A percentile compares a stretch with the other conserved stretches of the same genome.
phyloP scores from a whole-genome alignment of 1,140 invertebrate species.

The Drosophila truncata region DNA sequence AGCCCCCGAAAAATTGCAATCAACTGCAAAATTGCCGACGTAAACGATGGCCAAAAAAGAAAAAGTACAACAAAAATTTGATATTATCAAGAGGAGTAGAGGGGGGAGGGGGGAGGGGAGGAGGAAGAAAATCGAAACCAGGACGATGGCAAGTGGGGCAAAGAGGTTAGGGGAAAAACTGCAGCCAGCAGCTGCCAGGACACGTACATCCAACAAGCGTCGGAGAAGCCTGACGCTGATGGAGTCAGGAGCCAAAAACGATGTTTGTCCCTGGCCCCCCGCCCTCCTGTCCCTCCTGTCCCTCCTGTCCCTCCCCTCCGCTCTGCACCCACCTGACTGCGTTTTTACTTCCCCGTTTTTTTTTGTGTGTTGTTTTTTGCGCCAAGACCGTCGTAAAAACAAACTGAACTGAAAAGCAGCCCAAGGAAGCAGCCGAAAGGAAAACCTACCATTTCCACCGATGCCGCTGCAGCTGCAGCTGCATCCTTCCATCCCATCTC shows the following conservation, averaged over 20 bases:
- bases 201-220: slow-evolving; percentile 73
- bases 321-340: slow-evolving; percentile 32
- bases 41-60: slow-evolving; percentile 72
- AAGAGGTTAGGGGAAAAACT: slow-evolving; percentile 30
- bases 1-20: slow-evolving; percentile 83
- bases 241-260: slow-evolving; percentile 63
- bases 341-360: slow-evolving; percentile 24
- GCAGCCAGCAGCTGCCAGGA: slow-evolving; percentile 78
- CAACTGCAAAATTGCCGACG: slow-evolving; percentile 85
- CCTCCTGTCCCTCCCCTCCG: background rate
- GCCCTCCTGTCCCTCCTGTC: background rate
- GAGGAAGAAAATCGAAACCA: slow-evolving; percentile 32
- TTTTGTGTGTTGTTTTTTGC: slow-evolving; percentile 49
- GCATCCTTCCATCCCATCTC: slow-evolving; percentile 4
- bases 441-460: slow-evolving; percentile 5
- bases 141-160: background rate
- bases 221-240: slow-evolving; percentile 54
- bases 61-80: slow-evolving; percentile 33
- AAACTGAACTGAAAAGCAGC: slow-evolving; percentile 73
- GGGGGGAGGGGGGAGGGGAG: no score
- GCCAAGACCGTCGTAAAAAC: slow-evolving; percentile 74
- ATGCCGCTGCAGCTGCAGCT: slow-evolving; percentile 2
- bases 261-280: slow-evolving; percentile 36
- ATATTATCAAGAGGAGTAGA: slow-evolving; percentile 28
- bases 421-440: slow-evolving; percentile 42